phyloP scores from a whole-genome alignment of 2,888 invertebrate genomes.

The Drosophila differens region DNA sequence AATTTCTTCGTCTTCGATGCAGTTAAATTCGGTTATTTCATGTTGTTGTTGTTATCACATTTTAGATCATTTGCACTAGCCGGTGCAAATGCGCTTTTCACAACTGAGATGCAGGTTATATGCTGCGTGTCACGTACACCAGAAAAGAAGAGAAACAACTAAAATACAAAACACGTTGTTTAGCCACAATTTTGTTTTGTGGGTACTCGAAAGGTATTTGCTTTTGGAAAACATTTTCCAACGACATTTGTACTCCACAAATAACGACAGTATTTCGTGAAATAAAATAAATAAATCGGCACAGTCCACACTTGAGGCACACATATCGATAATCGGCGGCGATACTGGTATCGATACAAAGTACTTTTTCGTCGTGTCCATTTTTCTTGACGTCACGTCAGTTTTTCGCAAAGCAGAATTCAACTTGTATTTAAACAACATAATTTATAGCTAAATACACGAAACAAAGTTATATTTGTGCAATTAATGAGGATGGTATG shows the following conservation, averaged over 20 bases:
- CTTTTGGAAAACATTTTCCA: fast-evolving
- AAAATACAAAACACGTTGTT: background rate
- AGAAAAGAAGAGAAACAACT: background rate
- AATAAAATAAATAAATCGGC: background rate
- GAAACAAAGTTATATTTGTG: conserved; percentile 11
- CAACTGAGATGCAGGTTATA: background rate
- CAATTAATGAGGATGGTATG: conserved; percentile 46
- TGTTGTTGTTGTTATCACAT: background rate
- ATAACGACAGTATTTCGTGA: background rate
- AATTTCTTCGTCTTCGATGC: background rate
- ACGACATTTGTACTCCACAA: too few relatives aligned
- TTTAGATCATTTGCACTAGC: background rate
- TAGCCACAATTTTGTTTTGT: background rate
- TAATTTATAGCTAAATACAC: conserved; percentile 18
- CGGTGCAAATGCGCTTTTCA: background rate
- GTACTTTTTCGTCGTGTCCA: conserved; percentile 50
- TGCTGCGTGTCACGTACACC: background rate
- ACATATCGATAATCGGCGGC: conserved; percentile 19
- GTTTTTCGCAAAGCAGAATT: conserved; percentile 47
- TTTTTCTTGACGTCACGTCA: conserved; percentile 59
- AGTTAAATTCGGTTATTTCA: background rate
- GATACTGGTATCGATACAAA: conserved; percentile 28
- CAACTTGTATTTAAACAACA: conserved; percentile 28
- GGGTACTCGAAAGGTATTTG: background rate
- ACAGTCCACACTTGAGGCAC: background rate